Conservation (phyloP, 2,113 vertebrate genomes). For the Cettia cetti region DNA sequence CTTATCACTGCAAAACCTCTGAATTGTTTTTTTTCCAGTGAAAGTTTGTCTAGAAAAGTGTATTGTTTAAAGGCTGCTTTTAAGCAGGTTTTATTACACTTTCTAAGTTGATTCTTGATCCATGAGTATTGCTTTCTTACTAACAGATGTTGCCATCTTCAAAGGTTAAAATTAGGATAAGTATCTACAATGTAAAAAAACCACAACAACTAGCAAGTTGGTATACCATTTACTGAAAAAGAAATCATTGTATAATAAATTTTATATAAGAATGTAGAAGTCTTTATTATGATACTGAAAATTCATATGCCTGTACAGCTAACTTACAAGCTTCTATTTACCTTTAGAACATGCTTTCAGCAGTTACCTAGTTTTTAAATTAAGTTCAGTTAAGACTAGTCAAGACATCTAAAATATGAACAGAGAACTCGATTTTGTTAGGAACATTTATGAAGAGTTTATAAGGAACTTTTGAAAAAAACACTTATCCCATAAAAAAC, state of each 20-base stretch:
- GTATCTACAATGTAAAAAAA: background rate
- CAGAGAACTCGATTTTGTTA: background rate
- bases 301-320: background rate
- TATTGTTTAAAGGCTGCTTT: background rate
- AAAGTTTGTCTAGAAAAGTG: background rate
- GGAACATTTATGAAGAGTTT: background rate
- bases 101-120: background rate
- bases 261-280: background rate
- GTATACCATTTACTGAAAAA: background rate
- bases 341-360: background rate
- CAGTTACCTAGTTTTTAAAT: background rate
- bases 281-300: constrained; percentile 20
- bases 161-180: background rate
- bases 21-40: background rate
- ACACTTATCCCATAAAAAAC: background rate
- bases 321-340: constrained; percentile 4
- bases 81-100: background rate
- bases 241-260: background rate
- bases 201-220: background rate
- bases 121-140: background rate
- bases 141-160: background rate
- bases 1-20: background rate
- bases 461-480: background rate
- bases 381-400: constrained; percentile 4
- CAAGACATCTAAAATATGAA: background rate